These are phyloP conservation scores for Helicolenus hilgendorfi DNA, from an alignment of 2,797 vertebrate genomes.

Conservation along the genomic window DNA sequence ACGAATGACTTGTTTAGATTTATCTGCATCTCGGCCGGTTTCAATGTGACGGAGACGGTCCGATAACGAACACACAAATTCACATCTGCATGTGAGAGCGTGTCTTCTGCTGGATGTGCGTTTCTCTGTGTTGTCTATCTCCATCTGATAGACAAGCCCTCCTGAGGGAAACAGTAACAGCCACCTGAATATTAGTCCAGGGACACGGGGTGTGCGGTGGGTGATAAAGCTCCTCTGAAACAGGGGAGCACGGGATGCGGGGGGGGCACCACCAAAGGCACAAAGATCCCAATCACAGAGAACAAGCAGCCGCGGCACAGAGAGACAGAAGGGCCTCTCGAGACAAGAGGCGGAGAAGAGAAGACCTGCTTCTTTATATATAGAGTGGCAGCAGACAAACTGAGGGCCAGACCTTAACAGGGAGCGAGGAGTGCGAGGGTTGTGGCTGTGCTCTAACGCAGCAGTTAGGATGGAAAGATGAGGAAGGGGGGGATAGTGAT, in stretches of 20 bases:
- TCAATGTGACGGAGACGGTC: slow-evolving; percentile 18
- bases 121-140: slow-evolving; percentile 22
- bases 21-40: slow-evolving; percentile 25
- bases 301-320: slow-evolving; percentile 46
- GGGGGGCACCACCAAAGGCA: slow-evolving; percentile 53
- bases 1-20: slow-evolving; percentile 48
- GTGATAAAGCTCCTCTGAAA: slow-evolving; percentile 59
- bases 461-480: slow-evolving; percentile 47
- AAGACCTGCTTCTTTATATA: slow-evolving; percentile 51
- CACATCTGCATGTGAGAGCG: not conserved
- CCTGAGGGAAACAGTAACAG: slow-evolving; percentile 50
- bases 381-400: slow-evolving; percentile 51
- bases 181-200: slow-evolving; percentile 66
- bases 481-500: slow-evolving; percentile 22
- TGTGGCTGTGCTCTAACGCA: slow-evolving; percentile 36
- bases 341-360: slow-evolving; percentile 69
- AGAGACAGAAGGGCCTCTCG: slow-evolving; percentile 75
- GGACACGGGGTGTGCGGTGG: slow-evolving; percentile 30
- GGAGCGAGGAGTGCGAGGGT: slow-evolving; percentile 5
- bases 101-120: not conserved
- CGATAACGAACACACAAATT: slow-evolving; percentile 37
- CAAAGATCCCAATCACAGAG: slow-evolving; percentile 76
- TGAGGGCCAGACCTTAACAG: slow-evolving; percentile 33
- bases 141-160: slow-evolving; percentile 44
- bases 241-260: not conserved